Conservation (phyloP, 64 coral and sea anemone species). For the Stylophora pistillata region DNA sequence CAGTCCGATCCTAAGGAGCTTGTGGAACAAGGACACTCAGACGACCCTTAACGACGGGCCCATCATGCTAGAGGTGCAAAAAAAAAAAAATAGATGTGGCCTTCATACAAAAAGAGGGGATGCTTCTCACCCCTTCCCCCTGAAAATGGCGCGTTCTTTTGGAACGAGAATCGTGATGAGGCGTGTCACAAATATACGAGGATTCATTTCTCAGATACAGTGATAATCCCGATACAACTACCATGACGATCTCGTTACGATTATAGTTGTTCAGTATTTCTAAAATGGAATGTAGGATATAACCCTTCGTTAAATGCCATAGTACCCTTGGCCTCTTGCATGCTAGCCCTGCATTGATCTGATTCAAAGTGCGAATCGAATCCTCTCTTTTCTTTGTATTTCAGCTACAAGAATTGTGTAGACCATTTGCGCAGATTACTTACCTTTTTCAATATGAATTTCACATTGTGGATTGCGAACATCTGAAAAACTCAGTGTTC, state of each 20-base stretch:
- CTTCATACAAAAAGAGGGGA: background rate
- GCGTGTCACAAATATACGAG: background rate
- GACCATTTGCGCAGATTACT: no score
- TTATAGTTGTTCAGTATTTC: background rate
- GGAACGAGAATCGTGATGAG: background rate
- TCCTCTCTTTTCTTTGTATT: no score
- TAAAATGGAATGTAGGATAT: background rate
- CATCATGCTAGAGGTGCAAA: conserved; percentile 7
- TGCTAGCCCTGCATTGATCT: no score
- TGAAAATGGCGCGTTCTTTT: background rate
- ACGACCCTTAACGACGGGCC: conserved; percentile 6
- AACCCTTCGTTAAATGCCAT: no score
- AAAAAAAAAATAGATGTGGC: background rate
- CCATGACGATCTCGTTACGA: background rate
- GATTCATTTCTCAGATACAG: no score
- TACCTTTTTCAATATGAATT: no score
- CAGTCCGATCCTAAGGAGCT: conserved; percentile 36
- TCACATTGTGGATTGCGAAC: no score
- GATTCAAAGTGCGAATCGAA: no score
- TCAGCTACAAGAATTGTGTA: no score
- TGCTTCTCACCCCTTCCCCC: background rate
- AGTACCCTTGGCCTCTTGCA: no score
- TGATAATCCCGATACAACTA: no score
- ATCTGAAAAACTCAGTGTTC: no score
- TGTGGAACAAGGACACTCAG: conserved; percentile 14